phyloP scores from a whole-genome alignment of 2,113 vertebrate species.

The Microtus pennsylvanicus region DNA sequence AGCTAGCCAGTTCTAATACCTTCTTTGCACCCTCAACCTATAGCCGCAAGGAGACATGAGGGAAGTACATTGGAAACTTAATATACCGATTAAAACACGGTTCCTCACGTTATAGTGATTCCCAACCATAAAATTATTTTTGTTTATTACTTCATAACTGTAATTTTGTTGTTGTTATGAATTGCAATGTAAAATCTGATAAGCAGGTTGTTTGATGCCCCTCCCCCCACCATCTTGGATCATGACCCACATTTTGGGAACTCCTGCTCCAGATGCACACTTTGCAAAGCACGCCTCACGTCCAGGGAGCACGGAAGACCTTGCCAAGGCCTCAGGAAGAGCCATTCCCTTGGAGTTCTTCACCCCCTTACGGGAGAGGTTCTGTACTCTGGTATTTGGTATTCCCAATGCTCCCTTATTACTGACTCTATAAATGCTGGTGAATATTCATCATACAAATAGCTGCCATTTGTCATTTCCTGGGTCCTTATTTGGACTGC shows the following conservation, averaged over 20 bases:
- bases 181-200: neutral
- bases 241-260: neutral
- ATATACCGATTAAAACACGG: conserved; percentile 81
- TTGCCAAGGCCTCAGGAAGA: neutral
- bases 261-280: neutral
- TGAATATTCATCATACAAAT: conserved; percentile 19
- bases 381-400: neutral
- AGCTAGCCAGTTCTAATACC: neutral
- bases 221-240: no score
- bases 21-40: conserved; percentile 1
- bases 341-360: neutral
- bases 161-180: neutral
- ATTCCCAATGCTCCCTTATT: neutral
- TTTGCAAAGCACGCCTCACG: neutral
- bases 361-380: neutral
- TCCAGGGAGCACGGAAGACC: neutral
- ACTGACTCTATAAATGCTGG: neutral
- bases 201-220: neutral
- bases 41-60: conserved; percentile 57
- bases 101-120: neutral
- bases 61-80: conserved; percentile 71
- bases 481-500: neutral
- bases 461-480: neutral
- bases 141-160: neutral
- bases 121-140: neutral